Evolutionary conservation across 2,888 invertebrate species (phyloP), one percentile per base, ranked within the genome.

Genomic region (Mylabris sibirica): DNA sequence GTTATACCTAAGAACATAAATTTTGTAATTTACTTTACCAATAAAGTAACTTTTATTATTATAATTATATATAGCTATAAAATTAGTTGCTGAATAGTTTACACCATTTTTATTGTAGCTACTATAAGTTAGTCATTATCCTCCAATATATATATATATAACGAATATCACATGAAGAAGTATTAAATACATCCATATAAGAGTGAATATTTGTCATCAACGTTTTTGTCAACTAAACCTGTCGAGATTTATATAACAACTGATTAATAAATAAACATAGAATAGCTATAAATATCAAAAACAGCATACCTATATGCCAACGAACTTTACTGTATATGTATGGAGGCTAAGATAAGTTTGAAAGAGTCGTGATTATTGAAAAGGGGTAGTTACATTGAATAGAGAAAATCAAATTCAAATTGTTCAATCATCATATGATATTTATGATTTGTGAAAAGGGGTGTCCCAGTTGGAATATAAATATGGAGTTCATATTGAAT

Each of bases 21-120:
- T 65, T 49, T 61, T 26, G 63, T 59, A 57, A 68, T 65, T 68
- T 68, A 68, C 61, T 68, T 59, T 60, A 65, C 66, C 61, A 64
- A 69, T 69, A 69, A 66, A 69, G n/a, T 20, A 6, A 38, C 60
- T 60, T 68, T 68, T 62, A 59, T 62, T 65, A 62, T 65, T 65
- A 64, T 68, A 65, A 68, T 68, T 68, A 68, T 65, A 68, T 64
- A 65, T 65, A 38, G 17, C 38, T 59, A 59, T 68, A 65, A 68
- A 68, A 65, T 65, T 68, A 65, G 65, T 65, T 68, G 44, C 34
- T 65, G 65, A 68, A 65, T 65, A 68, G 63, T 68, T 68, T 65
- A 65, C 62, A 59, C 34, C 60, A 63, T 35, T 68, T 68, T 68
- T 67, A 67, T 67, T 60, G 67, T 64, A 22, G 49, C 35, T 34